phyloP scores from a whole-genome alignment of 2,113 vertebrate genomes.

The Bettongia penicillata region DNA sequence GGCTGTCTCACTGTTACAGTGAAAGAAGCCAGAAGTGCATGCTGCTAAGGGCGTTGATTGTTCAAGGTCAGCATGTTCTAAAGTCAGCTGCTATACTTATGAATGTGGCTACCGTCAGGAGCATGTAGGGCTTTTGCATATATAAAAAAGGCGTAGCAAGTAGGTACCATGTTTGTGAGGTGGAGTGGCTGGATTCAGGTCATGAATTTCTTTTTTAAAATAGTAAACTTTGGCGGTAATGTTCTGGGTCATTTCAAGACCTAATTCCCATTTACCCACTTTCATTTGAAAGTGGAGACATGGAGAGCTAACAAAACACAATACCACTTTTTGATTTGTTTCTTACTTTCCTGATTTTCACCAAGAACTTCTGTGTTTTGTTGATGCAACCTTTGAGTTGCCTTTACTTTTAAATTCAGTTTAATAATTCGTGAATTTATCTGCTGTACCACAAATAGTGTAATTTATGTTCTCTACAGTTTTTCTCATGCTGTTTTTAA shows the following conservation, averaged over 20 bases:
- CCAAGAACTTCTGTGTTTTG: not conserved
- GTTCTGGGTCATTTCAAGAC: slow-evolving; percentile 63
- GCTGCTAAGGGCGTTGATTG: slow-evolving; percentile 87
- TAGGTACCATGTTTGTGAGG: slow-evolving; percentile 75
- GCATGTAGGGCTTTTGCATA: slow-evolving; percentile 65
- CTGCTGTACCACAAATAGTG: not conserved
- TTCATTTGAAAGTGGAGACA: not conserved
- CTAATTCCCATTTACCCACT: not conserved
- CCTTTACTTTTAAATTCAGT: not conserved
- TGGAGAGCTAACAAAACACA: not conserved
- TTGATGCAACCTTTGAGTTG: not conserved
- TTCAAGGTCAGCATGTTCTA: slow-evolving; percentile 94
- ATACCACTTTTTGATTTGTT: not conserved
- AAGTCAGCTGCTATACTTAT: slow-evolving; percentile 87
- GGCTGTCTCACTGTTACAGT: slow-evolving; percentile 88
- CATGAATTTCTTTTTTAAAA: slow-evolving; percentile 41
- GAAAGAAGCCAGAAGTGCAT: slow-evolving; percentile 94
- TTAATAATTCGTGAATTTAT: not conserved
- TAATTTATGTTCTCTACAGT: not conserved
- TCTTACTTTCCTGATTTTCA: slow-evolving; percentile 1
- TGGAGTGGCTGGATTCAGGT: slow-evolving; percentile 66
- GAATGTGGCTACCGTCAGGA: slow-evolving; percentile 80
- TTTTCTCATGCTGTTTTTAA: not conserved
- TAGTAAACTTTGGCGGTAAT: slow-evolving; percentile 55
- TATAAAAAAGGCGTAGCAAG: slow-evolving; percentile 71